These are phyloP conservation scores for Pammene fasciana DNA, from an alignment of 2,888 invertebrate species.

Conservation along the genomic window DNA sequence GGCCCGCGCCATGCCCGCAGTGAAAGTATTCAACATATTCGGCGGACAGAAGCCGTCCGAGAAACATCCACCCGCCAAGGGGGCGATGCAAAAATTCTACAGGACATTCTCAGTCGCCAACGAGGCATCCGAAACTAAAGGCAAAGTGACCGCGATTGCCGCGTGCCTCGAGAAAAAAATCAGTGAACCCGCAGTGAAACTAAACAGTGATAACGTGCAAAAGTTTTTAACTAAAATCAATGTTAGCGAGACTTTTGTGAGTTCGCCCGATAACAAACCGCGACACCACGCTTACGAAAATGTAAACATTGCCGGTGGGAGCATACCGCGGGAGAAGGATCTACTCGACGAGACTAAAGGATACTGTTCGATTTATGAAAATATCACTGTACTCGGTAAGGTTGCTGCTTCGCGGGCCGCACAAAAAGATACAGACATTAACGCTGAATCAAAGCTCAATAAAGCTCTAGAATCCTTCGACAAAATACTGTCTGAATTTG, in stretches of 20 bases:
- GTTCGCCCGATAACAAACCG: constrained; percentile 56
- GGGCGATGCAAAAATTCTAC: constrained; percentile 79
- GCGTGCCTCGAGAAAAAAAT: constrained; percentile 76
- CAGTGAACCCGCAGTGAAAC: constrained; percentile 66
- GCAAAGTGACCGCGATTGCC: constrained; percentile 79
- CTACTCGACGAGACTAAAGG: constrained; percentile 75
- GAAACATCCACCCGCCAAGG: constrained; percentile 65
- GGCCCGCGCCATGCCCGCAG: constrained; percentile 82
- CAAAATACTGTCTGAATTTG: constrained; percentile 76
- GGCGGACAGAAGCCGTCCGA: constrained; percentile 81
- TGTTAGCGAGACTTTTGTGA: constrained; percentile 62
- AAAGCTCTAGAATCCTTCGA: constrained; percentile 80
- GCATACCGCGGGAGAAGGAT: constrained; percentile 54
- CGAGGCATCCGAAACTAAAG: constrained; percentile 71
- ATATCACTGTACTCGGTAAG: constrained; percentile 73
- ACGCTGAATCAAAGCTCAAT: constrained; percentile 69
- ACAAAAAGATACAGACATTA: constrained; percentile 46
- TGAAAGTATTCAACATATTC: constrained; percentile 83
- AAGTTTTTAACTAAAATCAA: constrained; percentile 65
- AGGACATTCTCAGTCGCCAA: constrained; percentile 79
- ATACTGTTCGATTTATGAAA: constrained; percentile 78
- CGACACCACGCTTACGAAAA: constrained; percentile 75
- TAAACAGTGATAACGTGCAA: constrained; percentile 71
- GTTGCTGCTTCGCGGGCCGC: constrained; percentile 46
- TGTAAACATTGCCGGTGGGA: constrained; percentile 67